These are phyloP conservation scores for Trichogramma dendrolimi DNA, from an alignment of 2,888 invertebrate genomes.

Conservation along the genomic window DNA sequence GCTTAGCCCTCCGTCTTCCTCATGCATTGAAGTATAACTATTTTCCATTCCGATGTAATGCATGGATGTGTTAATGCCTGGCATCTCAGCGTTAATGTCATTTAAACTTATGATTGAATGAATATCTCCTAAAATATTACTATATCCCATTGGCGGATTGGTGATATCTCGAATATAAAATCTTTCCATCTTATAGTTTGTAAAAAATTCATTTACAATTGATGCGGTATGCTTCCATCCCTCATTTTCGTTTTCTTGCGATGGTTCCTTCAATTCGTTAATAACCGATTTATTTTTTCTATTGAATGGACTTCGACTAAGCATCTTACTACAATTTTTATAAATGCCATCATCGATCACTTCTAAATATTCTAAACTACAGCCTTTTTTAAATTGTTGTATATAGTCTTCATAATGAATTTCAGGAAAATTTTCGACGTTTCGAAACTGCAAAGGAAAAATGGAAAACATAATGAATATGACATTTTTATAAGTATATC, in stretches of 20 bases:
- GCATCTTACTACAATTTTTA: too few relatives aligned
- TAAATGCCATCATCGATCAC: too few relatives aligned
- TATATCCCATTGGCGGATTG: not conserved
- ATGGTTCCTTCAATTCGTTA: not conserved
- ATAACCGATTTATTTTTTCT: not conserved
- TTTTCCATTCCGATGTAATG: not conserved
- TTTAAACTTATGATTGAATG: not conserved
- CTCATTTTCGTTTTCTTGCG: not conserved
- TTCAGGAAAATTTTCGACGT: not conserved
- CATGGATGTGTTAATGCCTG: not conserved
- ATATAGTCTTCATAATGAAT: not conserved
- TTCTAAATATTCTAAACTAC: too few relatives aligned
- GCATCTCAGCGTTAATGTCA: not conserved
- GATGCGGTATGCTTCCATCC: not conserved
- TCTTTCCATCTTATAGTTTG: not conserved
- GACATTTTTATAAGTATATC: too few relatives aligned
- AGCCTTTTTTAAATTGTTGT: not conserved
- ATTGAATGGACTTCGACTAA: too few relatives aligned
- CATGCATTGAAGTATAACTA: not conserved
- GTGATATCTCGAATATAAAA: not conserved
- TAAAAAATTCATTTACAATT: not conserved
- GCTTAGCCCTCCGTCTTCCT: not conserved
- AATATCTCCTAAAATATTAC: not conserved
- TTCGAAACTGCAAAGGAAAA: not conserved
- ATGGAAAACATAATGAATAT: too few relatives aligned